Conservation (phyloP, 1,140 invertebrate species). For the Carposina sasakii region DNA sequence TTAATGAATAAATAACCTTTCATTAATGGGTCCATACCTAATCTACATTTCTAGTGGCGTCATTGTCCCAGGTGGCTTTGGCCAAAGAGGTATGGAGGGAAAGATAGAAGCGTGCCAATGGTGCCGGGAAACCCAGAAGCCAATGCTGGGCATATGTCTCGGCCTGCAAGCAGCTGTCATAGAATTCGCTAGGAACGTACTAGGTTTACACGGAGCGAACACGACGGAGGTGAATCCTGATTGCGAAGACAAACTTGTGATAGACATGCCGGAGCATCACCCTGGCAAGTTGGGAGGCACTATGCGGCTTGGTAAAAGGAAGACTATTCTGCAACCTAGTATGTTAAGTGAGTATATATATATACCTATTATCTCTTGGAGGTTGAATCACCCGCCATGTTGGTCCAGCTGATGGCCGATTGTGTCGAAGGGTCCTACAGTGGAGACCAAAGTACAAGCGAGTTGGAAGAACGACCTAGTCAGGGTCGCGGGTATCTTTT, state of each 20-base stretch:
- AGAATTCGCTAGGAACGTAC: slow-evolving; percentile 94
- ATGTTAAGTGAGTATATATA: slow-evolving; percentile 79
- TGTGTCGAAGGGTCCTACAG: too few species aligned
- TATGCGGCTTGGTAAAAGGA: slow-evolving; percentile 95
- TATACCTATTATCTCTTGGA: slow-evolving; percentile 11
- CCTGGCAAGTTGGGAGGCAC: slow-evolving; percentile 95
- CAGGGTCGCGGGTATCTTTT: too few species aligned
- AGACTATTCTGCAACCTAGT: slow-evolving; percentile 86
- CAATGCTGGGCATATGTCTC: slow-evolving; percentile 96
- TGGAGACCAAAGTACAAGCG: too few species aligned
- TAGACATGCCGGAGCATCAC: slow-evolving; percentile 99
- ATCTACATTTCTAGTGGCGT: slow-evolving; percentile 89
- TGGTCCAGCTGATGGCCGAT: too few species aligned
- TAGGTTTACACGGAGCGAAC: slow-evolving; percentile 85
- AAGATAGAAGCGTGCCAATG: slow-evolving; percentile 96
- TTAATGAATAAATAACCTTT: too few species aligned
- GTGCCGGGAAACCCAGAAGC: slow-evolving; percentile 92
- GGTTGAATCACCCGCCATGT: too few species aligned
- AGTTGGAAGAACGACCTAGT: too few species aligned
- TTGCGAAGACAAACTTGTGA: slow-evolving; percentile 86
- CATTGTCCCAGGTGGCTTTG: slow-evolving; percentile 98
- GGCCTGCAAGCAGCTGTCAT: slow-evolving; percentile 98
- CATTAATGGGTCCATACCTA: too few species aligned
- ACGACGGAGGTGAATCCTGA: slow-evolving; percentile 89
- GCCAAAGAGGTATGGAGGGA: slow-evolving; percentile 95